Percentiles rank a stretch among this genome's conserved stretches.
phyloP scores from a whole-genome alignment of 1,140 invertebrate species.

The Delia radicum region DNA sequence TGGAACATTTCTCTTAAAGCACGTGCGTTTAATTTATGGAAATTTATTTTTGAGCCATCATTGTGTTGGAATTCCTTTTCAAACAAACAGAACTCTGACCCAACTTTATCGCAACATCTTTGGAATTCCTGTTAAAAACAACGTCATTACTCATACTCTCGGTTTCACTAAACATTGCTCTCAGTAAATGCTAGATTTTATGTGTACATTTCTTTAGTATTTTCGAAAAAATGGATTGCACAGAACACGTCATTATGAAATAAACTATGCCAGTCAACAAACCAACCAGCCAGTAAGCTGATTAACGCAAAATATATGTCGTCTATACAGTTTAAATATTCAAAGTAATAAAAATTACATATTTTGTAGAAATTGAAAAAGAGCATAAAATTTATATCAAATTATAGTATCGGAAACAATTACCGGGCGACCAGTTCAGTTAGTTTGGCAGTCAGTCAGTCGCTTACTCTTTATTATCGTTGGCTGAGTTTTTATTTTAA shows the following conservation, averaged over 20 bases:
- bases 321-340: background rate
- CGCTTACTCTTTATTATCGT: no score
- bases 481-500: background rate
- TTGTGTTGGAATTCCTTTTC: background rate
- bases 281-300: no score
- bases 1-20: background rate
- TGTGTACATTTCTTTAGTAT: no score
- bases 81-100: background rate
- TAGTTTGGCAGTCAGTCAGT: no score
- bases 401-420: no score
- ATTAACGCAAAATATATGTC: no score
- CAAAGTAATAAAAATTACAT: no score
- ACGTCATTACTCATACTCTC: background rate
- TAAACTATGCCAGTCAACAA: no score
- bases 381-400: no score
- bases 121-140: background rate
- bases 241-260: background rate
- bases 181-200: background rate
- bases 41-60: background rate
- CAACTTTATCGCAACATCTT: background rate
- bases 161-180: background rate
- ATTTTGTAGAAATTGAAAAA: no score
- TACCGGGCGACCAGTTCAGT: no score
- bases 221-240: background rate
- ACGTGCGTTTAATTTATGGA: background rate